Base-by-base conservation (phyloP, 2,888 invertebrate genomes). In the Dendrolimus pini region DNA sequence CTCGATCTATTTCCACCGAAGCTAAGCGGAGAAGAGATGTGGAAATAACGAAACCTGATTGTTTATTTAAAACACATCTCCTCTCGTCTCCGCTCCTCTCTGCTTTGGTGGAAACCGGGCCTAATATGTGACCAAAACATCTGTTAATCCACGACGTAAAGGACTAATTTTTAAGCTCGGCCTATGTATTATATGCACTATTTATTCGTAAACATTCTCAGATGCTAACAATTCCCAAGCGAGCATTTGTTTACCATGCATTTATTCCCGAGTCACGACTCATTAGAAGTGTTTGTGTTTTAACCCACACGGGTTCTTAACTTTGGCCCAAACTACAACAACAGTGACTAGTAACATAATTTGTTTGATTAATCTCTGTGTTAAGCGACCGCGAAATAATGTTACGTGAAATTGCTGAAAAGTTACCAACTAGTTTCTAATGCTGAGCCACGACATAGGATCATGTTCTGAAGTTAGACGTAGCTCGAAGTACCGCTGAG, bases 391-490 rank as follows among this genome's bases (percentile, higher is more conserved):
- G 54, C 53, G 56, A 54, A 59, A 55, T 57, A 55, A 47, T 42
- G 54, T 57, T 55, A 59, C 59, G 54, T 55, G 58, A 60, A 62
- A 62, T 62, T 60, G 62, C 58, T 62, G 57, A 57, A 62, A 62
- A 63, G 59, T 61, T 65, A 58, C 55, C 59, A 60, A 62, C 63
- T 63, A 63, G 57, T 63, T 65, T 54, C 59, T 59, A 58, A 62
- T 63, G 59, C 61, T 55, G 59, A 41, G 55, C 58, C 61, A 57
- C 58, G 54, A 56, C 58, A 54, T 47, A 54, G 56, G 54, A 59
- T 56, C 58, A 54, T 59, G 58, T 59, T 54, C 54, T 54, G 56
- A 59, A 59, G 41, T 56, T 59, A 56, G 47, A 56, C 58, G 55
- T 55, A 53, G 47, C 53, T 54, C 54, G 41, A 30, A 30, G 30